A percentile compares a stretch with the other conserved stretches of the same genome.
Evolutionary conservation across 2,797 vertebrate species (phyloP).

Genomic region (Dromococcyx pavoninus): DNA sequence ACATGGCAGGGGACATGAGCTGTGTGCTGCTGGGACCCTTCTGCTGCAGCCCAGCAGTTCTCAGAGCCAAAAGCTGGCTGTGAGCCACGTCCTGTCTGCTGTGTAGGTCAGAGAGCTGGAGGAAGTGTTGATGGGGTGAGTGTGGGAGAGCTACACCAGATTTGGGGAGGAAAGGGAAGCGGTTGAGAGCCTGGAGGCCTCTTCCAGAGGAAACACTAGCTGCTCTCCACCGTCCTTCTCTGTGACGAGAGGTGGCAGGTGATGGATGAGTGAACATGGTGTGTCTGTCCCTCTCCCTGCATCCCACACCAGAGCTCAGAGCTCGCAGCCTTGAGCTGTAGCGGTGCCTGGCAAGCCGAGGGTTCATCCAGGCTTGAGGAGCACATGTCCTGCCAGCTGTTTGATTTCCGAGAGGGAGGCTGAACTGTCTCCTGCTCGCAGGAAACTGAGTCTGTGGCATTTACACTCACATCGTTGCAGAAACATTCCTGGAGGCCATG

Average conservation of each 20-base stretch:
- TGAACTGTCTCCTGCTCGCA: neutral
- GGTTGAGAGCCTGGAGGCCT: neutral
- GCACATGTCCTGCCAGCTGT: neutral
- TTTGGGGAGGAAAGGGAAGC: neutral
- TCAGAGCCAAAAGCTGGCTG: neutral
- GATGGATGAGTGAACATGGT: neutral
- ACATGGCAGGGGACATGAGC: neutral
- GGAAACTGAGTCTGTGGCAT: neutral
- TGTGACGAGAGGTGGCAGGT: neutral
- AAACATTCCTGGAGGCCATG: neutral
- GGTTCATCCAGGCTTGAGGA: neutral
- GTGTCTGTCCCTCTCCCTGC: neutral
- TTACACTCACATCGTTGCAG: neutral
- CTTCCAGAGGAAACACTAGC: neutral
- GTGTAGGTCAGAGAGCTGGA: neutral
- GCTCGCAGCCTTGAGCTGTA: neutral
- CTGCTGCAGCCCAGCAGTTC: neutral
- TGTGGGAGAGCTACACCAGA: neutral
- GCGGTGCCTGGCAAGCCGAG: fast-evolving
- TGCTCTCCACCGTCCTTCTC: neutral
- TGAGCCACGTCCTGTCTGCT: neutral
- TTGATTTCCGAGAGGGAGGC: neutral
- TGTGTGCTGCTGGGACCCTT: neutral
- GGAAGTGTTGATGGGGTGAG: neutral
- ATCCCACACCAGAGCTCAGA: neutral